A percentile compares a stretch with the other conserved stretches of the same genome.
These are phyloP conservation scores for Alfaro cultratus DNA, from an alignment of 2,797 vertebrate species.

Conservation along the genomic window DNA sequence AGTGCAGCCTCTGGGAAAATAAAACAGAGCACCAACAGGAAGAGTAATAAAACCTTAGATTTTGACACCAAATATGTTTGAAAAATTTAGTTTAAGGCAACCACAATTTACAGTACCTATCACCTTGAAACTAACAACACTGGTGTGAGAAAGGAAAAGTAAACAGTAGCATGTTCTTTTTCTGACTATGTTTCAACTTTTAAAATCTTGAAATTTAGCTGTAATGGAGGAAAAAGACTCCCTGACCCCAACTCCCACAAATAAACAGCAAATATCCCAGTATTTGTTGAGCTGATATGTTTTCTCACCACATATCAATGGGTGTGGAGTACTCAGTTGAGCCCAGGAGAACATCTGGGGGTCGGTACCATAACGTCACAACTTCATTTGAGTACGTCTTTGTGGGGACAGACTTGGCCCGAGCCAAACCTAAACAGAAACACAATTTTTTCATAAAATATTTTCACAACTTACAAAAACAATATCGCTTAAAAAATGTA, in stretches of 20 bases:
- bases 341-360: slow-evolving; percentile 84
- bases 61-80: neutral
- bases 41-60: neutral
- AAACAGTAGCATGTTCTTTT: neutral
- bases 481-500: neutral
- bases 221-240: neutral
- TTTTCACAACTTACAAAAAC: neutral
- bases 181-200: neutral
- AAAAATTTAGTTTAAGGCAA: neutral
- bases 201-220: neutral
- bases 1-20: neutral
- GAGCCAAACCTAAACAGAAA: slow-evolving; percentile 78
- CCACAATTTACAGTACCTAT: neutral
- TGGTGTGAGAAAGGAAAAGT: neutral
- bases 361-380: slow-evolving; percentile 85
- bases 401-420: slow-evolving; percentile 83
- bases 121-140: neutral
- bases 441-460: slow-evolving; percentile 1
- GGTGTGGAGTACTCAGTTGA: slow-evolving; percentile 86
- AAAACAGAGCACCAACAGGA: neutral
- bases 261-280: neutral
- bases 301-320: slow-evolving; percentile 86
- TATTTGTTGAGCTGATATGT: neutral
- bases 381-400: slow-evolving; percentile 85
- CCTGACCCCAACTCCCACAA: neutral